phyloP scores from a whole-genome alignment of 2,888 invertebrate species.

The Pristionchus arcanus region DNA sequence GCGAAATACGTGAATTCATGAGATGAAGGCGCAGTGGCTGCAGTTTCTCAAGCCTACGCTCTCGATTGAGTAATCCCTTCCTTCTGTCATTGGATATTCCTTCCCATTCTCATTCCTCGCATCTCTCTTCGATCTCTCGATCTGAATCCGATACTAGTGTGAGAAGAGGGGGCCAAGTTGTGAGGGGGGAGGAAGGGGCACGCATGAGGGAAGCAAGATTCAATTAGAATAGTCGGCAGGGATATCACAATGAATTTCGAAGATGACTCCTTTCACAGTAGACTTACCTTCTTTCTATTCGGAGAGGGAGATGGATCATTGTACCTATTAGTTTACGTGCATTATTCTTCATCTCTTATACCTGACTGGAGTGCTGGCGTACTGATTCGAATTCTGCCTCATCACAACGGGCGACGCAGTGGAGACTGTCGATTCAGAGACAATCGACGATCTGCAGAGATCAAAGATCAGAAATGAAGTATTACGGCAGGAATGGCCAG shows the following conservation, averaged over 20 bases:
- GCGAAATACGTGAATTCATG: neutral
- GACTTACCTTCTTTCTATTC: neutral
- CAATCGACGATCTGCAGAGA: conserved; percentile 26
- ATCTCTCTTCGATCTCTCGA: neutral
- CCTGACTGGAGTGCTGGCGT: neutral
- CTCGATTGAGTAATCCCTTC: conserved; percentile 19
- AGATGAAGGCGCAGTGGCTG: neutral
- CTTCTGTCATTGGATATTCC: conserved; percentile 30
- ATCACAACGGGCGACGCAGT: conserved; percentile 27
- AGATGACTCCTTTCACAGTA: neutral
- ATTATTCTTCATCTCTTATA: neutral
- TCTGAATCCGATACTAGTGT: conserved; percentile 44
- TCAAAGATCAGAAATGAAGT: neutral
- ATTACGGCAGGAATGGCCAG: neutral
- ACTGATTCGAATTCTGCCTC: neutral
- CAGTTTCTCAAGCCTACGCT: neutral
- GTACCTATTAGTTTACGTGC: neutral
- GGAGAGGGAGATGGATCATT: conserved; percentile 17
- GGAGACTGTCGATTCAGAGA: conserved; percentile 27
- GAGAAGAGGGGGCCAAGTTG: conserved; percentile 9
- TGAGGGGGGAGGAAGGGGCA: neutral
- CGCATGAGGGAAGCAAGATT: conserved; percentile 1
- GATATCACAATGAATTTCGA: too few species aligned
- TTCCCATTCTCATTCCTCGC: conserved; percentile 5
- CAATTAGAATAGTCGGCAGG: neutral